These are phyloP conservation scores for Menidia beryllina DNA, from an alignment of 2,113 vertebrate species.

Conservation along the genomic window DNA sequence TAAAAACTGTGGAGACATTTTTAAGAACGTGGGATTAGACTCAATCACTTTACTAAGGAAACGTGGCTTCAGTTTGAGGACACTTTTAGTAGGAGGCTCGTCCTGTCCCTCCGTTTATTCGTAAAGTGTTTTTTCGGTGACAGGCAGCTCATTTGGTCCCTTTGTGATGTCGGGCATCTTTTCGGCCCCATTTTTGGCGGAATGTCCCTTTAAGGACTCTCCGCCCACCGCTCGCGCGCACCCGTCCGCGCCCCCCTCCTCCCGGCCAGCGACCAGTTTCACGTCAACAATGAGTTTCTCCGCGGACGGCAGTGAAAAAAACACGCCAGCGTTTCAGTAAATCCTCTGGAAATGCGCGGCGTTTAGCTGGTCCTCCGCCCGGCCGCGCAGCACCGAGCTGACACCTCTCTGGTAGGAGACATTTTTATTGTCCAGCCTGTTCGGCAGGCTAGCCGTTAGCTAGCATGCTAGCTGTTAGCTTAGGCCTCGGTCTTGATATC, in stretches of 20 bases:
- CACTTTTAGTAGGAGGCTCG: too few relatives aligned
- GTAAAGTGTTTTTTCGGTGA: too few relatives aligned
- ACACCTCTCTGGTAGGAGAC: constrained; percentile 49
- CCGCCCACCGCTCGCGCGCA: constrained; percentile 58
- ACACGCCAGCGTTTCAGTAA: constrained; percentile 14
- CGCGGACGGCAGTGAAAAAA: constrained; percentile 34
- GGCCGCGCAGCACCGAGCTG: neutral
- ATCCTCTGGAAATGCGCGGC: constrained; percentile 5
- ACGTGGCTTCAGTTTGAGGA: too few relatives aligned
- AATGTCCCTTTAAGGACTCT: constrained; percentile 69
- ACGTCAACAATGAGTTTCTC: constrained; percentile 78
- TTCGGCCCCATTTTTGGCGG: neutral
- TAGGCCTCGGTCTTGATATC: constrained; percentile 78
- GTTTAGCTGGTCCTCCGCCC: constrained; percentile 11
- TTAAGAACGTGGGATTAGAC: too few relatives aligned
- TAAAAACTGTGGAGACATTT: too few relatives aligned
- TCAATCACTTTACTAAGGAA: too few relatives aligned
- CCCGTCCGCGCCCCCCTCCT: constrained; percentile 52
- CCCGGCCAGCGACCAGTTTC: constrained; percentile 48
- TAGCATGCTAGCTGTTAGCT: constrained; percentile 55
- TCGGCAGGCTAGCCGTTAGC: constrained; percentile 16
- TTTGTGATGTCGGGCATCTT: too few relatives aligned
- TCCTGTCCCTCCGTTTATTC: too few relatives aligned
- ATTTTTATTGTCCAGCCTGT: constrained; percentile 29
- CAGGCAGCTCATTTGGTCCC: too few relatives aligned